Evolutionary conservation across 2,797 vertebrate genomes (phyloP), one percentile per base, ranked within the genome.

Genomic region (Myotis daubentonii): DNA sequence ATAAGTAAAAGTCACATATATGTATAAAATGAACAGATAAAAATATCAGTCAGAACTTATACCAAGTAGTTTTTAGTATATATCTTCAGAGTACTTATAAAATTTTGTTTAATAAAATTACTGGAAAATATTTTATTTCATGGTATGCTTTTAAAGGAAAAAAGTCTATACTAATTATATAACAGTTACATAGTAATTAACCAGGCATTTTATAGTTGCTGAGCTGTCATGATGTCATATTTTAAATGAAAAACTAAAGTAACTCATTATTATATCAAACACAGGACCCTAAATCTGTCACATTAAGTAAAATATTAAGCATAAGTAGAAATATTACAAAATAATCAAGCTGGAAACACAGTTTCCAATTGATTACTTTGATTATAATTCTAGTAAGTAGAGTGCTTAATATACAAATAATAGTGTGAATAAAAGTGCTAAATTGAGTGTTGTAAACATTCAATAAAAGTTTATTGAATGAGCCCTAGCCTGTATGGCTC

Each of bases 81-180:
- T 44, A 68, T 80, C 75, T 89, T 92, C 55, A 87, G 33, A 94
- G 19, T 68, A 66, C 87, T 93, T 57, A 82, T 94, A 89, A 93
- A 89, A 57, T 80, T 66, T 57, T 89, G 10, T 88, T 93, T 82
- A 91, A 81, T 90, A 62, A 78, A 85, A 85, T 90, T 82, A 93
- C 66, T 91, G 70, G 30, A 41, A 89, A 86, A 6, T 81, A 87
- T 68, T 91, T 94, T 55, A 74, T 60, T 86, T 68, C 70, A 93
- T 2, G 53, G n/a, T 55, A 57, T 68, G 87, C 25, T 70, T 86
- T 65, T 76, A 76, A 81, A 87, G 47, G 25, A 92, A 62, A 16
- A 89, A 92, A 71, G 66, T 83, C 11, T 57, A 82, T 20, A 65
- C 17, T 72, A 75, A 84, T 81, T 65, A 80, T 38, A 17, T 68